Conservation (phyloP, 2,797 vertebrate genomes). For the Cyprinodon diabolis region DNA sequence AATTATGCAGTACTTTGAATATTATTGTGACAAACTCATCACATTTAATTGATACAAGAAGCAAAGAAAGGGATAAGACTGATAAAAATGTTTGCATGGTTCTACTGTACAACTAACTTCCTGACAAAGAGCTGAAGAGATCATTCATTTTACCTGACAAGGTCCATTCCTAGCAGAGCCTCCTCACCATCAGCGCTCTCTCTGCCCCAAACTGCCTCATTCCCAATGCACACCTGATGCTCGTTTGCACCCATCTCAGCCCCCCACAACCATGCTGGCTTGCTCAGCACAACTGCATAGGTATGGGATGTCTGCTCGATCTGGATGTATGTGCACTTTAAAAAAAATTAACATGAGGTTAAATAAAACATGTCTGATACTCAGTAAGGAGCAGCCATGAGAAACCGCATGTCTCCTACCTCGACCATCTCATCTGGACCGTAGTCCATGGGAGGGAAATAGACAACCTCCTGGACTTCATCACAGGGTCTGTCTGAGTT, state of each 20-base stretch:
- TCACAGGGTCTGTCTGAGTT: conserved; percentile 93
- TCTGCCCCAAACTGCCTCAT: conserved; percentile 97
- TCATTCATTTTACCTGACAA: conserved; percentile 82
- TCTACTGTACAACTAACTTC: not conserved
- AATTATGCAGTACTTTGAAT: not conserved
- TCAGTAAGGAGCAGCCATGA: conserved; percentile 8
- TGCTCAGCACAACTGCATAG: conserved; percentile 90
- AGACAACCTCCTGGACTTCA: conserved; percentile 94
- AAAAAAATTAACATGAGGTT: conserved; percentile 3
- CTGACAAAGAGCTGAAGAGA: not conserved
- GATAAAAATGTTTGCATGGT: not conserved
- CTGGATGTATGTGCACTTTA: conserved; percentile 92
- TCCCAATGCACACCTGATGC: conserved; percentile 94
- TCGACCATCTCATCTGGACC: conserved; percentile 79
- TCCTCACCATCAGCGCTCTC: conserved; percentile 82
- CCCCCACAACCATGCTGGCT: conserved; percentile 97
- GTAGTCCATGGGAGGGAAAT: conserved; percentile 81
- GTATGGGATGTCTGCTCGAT: conserved; percentile 88
- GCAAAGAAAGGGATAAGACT: not conserved
- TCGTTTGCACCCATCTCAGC: conserved; percentile 99
- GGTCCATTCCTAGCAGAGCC: conserved; percentile 96
- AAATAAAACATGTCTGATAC: conserved; percentile 10
- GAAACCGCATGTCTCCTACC: conserved; percentile 71
- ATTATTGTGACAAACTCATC: not conserved
- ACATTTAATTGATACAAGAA: not conserved